A percentile compares a stretch with the other conserved stretches of the same genome.
phyloP scores from a whole-genome alignment of 1,140 invertebrate genomes.

The Drosophila neocordata region DNA sequence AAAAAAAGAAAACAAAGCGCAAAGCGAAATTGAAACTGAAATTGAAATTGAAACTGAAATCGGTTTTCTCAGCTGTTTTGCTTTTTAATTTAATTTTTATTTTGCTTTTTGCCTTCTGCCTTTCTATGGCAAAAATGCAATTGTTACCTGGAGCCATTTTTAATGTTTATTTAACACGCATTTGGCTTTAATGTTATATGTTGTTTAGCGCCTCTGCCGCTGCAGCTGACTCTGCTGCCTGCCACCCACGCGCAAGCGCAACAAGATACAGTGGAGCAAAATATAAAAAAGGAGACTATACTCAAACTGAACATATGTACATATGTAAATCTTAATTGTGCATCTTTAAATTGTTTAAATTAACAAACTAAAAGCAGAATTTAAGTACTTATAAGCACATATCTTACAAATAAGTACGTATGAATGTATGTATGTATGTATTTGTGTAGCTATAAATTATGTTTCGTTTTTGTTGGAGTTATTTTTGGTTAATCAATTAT shows the following conservation, averaged over 20 bases:
- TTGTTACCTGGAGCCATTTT: conserved; percentile 33
- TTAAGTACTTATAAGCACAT: too few relatives aligned
- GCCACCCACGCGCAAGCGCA: conserved; percentile 38
- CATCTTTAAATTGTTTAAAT: too few relatives aligned
- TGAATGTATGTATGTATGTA: too few relatives aligned
- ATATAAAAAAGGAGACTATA: too few relatives aligned
- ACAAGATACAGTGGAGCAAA: conserved; percentile 28
- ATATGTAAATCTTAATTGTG: too few relatives aligned
- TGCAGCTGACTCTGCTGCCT: conserved; percentile 1
- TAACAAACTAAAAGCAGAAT: too few relatives aligned
- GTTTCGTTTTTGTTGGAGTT: too few relatives aligned
- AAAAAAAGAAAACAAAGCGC: background rate
- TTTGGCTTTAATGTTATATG: conserved; percentile 53
- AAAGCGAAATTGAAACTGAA: conserved; percentile 66
- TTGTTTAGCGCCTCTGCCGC: conserved; percentile 21
- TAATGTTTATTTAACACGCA: conserved; percentile 79
- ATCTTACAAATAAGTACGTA: too few relatives aligned
- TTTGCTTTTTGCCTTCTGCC: background rate
- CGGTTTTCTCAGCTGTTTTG: conserved; percentile 32
- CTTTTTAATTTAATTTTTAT: background rate
- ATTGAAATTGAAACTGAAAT: conserved; percentile 25
- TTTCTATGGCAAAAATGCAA: conserved; percentile 54
- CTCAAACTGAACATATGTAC: too few relatives aligned
- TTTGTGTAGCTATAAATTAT: too few relatives aligned
- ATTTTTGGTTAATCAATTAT: background rate